Evolutionary conservation across 1,140 invertebrate genomes (phyloP).

Genomic region (Platorchestia sp.): DNA sequence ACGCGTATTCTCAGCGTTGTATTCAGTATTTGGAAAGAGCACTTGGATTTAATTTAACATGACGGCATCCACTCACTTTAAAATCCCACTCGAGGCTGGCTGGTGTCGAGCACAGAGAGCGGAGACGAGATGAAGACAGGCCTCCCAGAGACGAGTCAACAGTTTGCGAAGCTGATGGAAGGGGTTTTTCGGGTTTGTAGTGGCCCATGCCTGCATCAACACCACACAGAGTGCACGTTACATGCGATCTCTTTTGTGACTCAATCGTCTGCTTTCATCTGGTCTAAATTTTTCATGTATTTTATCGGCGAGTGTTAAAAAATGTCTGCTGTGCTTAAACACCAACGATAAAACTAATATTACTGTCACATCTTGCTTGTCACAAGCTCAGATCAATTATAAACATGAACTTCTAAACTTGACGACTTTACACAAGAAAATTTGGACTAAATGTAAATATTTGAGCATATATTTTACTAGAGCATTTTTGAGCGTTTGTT

Average conservation of each 20-base stretch:
- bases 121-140: not conserved
- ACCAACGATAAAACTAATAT: not conserved
- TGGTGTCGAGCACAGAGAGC: conserved; percentile 38
- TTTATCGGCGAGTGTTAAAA: not conserved
- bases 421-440: too few species aligned
- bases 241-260: not conserved
- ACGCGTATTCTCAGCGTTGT: too few species aligned
- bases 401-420: not conserved
- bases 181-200: not conserved
- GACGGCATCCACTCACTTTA: not conserved
- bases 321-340: not conserved
- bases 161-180: not conserved
- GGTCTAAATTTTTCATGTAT: not conserved
- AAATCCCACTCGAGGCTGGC: conserved; percentile 36
- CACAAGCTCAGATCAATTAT: not conserved
- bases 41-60: too few species aligned
- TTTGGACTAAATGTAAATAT: too few species aligned
- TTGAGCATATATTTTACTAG: too few species aligned
- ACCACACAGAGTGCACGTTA: not conserved
- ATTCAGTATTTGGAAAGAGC: too few species aligned
- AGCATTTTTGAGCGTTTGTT: too few species aligned
- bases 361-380: not conserved
- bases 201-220: not conserved
- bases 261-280: not conserved
- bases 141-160: conserved; percentile 20